These are phyloP conservation scores for Rhabdomys pumilio DNA, from an alignment of 2,797 vertebrate species.

Conservation along the genomic window DNA sequence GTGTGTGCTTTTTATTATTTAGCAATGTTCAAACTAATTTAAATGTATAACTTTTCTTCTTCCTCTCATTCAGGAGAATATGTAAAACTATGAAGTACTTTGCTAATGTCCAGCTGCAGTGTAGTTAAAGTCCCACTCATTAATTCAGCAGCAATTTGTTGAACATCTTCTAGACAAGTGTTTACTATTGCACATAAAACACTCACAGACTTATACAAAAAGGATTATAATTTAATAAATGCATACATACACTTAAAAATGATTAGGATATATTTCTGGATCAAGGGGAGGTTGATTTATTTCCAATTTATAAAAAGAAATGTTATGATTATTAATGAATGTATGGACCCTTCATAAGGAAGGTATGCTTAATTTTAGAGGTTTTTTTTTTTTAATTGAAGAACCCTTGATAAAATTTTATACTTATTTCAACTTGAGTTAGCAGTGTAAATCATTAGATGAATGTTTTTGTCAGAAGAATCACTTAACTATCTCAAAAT, in stretches of 20 bases:
- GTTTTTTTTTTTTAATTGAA: not conserved
- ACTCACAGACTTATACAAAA: not conserved
- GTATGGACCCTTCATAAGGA: not conserved
- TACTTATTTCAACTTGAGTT: conserved; percentile 26
- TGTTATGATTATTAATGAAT: not conserved
- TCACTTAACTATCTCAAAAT: conserved; percentile 48
- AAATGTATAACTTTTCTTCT: not conserved
- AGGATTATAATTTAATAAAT: not conserved
- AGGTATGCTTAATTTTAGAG: not conserved
- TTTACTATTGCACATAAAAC: not conserved
- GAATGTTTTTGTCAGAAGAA: conserved; percentile 16
- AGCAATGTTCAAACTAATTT: not conserved
- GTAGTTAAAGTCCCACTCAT: not conserved
- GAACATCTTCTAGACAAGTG: not conserved
- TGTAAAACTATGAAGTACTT: not conserved
- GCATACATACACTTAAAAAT: not conserved
- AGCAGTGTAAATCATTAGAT: not conserved
- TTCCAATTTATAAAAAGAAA: conserved; percentile 34
- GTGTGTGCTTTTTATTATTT: not conserved
- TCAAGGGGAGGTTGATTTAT: not conserved
- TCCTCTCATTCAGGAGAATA: conserved; percentile 2
- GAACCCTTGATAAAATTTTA: conserved; percentile 5
- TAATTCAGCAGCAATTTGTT: conserved; percentile 22
- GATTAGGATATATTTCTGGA: not conserved
- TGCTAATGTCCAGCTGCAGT: conserved; percentile 15